Conservation (phyloP, 2,888 invertebrate species). For the Himalopsyche tibetana region DNA sequence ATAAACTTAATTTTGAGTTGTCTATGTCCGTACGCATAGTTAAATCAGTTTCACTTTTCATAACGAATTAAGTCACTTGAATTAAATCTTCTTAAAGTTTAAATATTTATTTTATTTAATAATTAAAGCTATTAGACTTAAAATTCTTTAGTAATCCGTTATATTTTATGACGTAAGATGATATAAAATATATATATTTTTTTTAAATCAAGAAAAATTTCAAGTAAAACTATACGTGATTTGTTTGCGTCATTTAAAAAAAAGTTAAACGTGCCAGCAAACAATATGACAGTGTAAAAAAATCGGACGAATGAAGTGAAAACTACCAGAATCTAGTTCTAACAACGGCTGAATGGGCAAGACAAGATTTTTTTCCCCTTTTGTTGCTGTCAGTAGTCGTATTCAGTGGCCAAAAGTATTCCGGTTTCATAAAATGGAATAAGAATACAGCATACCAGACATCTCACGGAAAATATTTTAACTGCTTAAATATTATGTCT, state of each 20-base stretch:
- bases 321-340: conserved; percentile 28
- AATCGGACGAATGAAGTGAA: conserved; percentile 37
- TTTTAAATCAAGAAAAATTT: not conserved
- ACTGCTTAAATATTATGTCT: not conserved
- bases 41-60: no score
- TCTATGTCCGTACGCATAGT: no score
- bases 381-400: conserved; percentile 13
- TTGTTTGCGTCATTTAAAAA: not conserved
- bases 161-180: not conserved
- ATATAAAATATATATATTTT: not conserved
- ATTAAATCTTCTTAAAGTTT: no score
- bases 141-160: no score
- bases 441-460: not conserved
- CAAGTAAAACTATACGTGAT: not conserved
- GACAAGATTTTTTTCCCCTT: conserved; percentile 12
- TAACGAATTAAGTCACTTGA: no score
- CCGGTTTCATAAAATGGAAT: conserved; percentile 36
- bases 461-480: not conserved
- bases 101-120: no score
- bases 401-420: conserved; percentile 27
- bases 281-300: conserved; percentile 41
- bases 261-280: conserved; percentile 36
- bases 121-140: no score
- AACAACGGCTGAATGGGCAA: conserved; percentile 27
- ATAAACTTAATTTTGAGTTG: no score